These are phyloP conservation scores for Anhinga rufa DNA, from an alignment of 2,113 vertebrate species.

Conservation along the genomic window DNA sequence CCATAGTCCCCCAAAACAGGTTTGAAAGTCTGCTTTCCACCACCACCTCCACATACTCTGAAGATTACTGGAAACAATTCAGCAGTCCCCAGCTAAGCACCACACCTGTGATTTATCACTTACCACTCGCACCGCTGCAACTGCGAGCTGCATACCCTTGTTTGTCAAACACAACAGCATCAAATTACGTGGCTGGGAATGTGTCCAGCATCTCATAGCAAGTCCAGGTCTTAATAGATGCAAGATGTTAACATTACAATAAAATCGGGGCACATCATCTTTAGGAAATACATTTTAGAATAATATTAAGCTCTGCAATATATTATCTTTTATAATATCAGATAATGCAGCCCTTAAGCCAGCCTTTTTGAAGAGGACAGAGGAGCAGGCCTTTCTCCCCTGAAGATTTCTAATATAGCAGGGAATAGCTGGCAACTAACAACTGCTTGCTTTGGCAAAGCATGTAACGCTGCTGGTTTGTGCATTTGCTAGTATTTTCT, in stretches of 20 bases:
- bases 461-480: not conserved
- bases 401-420: not conserved
- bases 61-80: not conserved
- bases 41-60: not conserved
- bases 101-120: constrained; percentile 17
- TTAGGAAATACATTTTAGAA: not conserved
- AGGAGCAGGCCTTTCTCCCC: not conserved
- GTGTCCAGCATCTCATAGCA: not conserved
- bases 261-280: not conserved
- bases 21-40: not conserved
- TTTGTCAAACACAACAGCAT: constrained; percentile 25
- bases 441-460: not conserved
- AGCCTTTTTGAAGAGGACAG: not conserved
- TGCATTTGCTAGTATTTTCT: not conserved
- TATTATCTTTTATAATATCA: not conserved
- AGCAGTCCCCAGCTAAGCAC: not conserved
- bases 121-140: not conserved
- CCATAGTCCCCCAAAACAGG: not conserved
- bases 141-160: not conserved
- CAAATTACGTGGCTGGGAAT: not conserved
- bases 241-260: constrained; percentile 1
- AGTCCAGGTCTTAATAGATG: not conserved
- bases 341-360: not conserved
- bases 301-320: not conserved
- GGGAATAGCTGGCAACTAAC: not conserved